These are phyloP conservation scores for Acrossocheilus fasciatus DNA, from an alignment of 2,797 vertebrate species.

Conservation along the genomic window DNA sequence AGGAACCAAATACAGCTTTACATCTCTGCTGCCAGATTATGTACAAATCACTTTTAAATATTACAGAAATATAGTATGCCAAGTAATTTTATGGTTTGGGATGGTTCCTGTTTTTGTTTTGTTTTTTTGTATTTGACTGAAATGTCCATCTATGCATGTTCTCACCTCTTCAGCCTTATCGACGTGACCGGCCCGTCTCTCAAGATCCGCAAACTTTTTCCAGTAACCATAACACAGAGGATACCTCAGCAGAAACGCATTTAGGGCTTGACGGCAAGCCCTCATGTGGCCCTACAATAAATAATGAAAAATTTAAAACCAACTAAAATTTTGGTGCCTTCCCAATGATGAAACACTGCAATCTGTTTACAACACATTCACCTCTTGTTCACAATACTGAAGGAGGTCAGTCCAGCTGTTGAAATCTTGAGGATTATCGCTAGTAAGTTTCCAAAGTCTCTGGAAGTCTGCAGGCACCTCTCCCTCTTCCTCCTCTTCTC, in stretches of 20 bases:
- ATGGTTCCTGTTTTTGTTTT: background rate
- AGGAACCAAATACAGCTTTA: slow-evolving; percentile 22
- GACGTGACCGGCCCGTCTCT: slow-evolving; percentile 76
- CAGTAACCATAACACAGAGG: slow-evolving; percentile 91
- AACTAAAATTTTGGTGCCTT: background rate
- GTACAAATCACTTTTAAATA: background rate
- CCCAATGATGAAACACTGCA: background rate
- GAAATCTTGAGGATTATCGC: slow-evolving; percentile 82
- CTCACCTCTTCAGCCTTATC: slow-evolving; percentile 82
- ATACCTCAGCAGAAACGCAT: slow-evolving; percentile 81
- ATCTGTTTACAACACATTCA: slow-evolving; percentile 52
- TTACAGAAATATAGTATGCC: background rate
- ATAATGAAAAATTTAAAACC: background rate
- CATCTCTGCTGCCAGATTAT: background rate
- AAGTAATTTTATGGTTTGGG: too few relatives aligned
- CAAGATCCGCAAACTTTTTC: slow-evolving; percentile 88
- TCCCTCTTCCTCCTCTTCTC: slow-evolving; percentile 72
- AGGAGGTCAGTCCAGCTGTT: slow-evolving; percentile 84
- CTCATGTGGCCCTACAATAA: slow-evolving; percentile 77
- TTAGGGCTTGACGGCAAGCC: slow-evolving; percentile 79
- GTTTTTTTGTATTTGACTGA: background rate
- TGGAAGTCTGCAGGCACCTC: slow-evolving; percentile 81
- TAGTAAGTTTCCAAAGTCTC: slow-evolving; percentile 78
- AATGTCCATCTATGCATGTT: background rate
- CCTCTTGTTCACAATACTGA: slow-evolving; percentile 87